phyloP scores from a whole-genome alignment of 2,888 invertebrate species.

The Clivina fossor region DNA sequence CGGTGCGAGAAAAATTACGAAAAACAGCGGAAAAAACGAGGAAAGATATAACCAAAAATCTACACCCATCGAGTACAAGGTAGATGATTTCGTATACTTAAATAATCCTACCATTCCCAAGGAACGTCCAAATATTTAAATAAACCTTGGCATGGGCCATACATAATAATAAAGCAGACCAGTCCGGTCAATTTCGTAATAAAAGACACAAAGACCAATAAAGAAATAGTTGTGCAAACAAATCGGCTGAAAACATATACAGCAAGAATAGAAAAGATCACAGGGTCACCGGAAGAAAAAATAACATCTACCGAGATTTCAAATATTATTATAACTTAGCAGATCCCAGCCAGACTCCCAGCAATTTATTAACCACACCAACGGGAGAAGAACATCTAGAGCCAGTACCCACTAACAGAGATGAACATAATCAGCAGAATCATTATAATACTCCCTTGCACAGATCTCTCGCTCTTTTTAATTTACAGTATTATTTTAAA shows the following conservation, averaged over 20 bases:
- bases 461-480: too few relatives aligned
- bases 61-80: neutral
- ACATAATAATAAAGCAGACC: constrained; percentile 8
- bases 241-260: constrained; percentile 10
- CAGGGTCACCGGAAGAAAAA: too few relatives aligned
- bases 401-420: too few relatives aligned
- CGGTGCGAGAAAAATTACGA: neutral
- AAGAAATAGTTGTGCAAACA: constrained; percentile 19
- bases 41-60: constrained; percentile 8
- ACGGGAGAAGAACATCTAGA: too few relatives aligned
- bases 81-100: constrained; percentile 12
- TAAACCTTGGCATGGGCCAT: constrained; percentile 16
- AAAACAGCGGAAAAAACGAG: neutral
- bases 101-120: neutral
- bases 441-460: too few relatives aligned
- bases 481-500: too few relatives aligned
- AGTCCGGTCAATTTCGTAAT: constrained; percentile 17
- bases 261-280: neutral
- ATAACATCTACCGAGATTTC: too few relatives aligned
- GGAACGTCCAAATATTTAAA: constrained; percentile 7
- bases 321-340: too few relatives aligned
- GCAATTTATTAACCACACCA: too few relatives aligned
- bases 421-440: too few relatives aligned
- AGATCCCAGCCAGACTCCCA: too few relatives aligned
- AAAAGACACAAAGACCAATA: constrained; percentile 2